Percentiles rank a stretch among this genome's conserved stretches.
These are phyloP conservation scores for Poicephalus gulielmi DNA, from an alignment of 2,113 vertebrate species.

Conservation along the genomic window DNA sequence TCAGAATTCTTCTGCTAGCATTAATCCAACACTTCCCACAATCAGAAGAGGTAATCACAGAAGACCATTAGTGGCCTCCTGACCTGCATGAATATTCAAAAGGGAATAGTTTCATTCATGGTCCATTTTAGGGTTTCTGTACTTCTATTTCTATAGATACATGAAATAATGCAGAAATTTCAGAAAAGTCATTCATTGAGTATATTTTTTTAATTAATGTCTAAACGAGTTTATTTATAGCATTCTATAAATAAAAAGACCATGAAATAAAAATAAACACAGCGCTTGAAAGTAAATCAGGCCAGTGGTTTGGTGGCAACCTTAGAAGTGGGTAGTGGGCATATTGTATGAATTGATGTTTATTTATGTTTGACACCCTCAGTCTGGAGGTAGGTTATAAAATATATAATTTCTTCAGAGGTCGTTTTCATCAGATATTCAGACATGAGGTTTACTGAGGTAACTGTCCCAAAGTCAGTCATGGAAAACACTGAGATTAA, in stretches of 20 bases:
- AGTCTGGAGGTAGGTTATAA: constrained; percentile 3
- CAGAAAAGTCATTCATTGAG: not conserved
- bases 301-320: constrained; percentile 48
- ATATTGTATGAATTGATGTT: constrained; percentile 36
- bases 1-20: not conserved
- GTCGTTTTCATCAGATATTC: constrained; percentile 21
- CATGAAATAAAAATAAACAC: constrained; percentile 59
- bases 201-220: not conserved
- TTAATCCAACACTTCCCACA: not conserved
- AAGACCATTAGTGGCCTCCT: not conserved
- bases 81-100: not conserved
- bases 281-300: constrained; percentile 46
- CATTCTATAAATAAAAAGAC: constrained; percentile 58
- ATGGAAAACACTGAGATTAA: not conserved
- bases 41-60: not conserved
- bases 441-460: constrained; percentile 48
- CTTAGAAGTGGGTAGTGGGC: constrained; percentile 64
- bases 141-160: not conserved
- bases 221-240: constrained; percentile 50
- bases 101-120: not conserved
- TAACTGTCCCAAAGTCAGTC: constrained; percentile 11
- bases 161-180: not conserved
- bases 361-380: constrained; percentile 51
- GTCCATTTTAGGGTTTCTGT: not conserved
- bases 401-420: constrained; percentile 52